Percentiles rank a stretch among this genome's conserved stretches.
Evolutionary conservation across 2,113 vertebrate genomes (phyloP).

Genomic region (Chloropsis hardwickii): DNA sequence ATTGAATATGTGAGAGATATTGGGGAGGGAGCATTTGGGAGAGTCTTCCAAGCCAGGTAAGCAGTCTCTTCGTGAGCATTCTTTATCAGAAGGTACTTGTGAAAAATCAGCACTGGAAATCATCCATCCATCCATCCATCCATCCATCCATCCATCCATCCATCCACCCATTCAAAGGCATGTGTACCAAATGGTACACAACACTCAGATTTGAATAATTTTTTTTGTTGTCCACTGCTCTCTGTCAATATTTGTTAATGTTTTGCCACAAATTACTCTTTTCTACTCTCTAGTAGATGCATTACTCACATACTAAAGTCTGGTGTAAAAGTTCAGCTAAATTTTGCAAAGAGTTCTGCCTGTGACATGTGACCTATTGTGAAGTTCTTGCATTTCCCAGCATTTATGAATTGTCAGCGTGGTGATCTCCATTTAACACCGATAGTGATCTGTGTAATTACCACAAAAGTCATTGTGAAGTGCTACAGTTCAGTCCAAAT

Average conservation of each 20-base stretch:
- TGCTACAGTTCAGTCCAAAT: neutral
- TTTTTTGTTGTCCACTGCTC: neutral
- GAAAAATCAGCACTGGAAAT: neutral
- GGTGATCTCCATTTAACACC: neutral
- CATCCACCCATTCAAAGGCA: neutral
- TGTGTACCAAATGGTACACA: neutral
- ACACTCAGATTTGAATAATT: neutral
- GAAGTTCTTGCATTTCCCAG: neutral
- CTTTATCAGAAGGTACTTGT: neutral
- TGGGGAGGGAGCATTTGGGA: constrained; percentile 95
- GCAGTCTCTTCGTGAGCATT: neutral
- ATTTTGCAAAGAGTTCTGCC: neutral
- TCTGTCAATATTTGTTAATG: neutral
- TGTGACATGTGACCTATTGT: neutral
- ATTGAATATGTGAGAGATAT: constrained; percentile 98
- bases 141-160: neutral
- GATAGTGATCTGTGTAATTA: neutral
- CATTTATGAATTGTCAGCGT: neutral
- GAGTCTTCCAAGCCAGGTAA: constrained; percentile 98
- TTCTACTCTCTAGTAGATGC: neutral
- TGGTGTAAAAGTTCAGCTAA: neutral
- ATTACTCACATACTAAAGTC: neutral
- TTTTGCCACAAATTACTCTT: neutral
- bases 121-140: neutral
- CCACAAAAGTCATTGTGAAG: neutral